Conservation (phyloP, 2,113 vertebrate species). For the Gobio gobio region DNA sequence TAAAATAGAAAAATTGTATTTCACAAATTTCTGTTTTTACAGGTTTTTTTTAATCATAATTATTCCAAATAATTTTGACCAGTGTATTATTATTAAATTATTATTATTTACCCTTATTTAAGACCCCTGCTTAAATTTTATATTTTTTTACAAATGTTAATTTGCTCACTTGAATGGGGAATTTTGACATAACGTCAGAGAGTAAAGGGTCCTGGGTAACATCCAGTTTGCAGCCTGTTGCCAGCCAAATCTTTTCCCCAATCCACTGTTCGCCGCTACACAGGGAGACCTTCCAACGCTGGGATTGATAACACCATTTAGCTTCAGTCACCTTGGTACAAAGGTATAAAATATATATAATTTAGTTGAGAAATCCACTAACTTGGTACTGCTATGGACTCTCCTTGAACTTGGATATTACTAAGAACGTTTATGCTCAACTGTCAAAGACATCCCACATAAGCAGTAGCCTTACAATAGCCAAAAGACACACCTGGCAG, state of each 20-base stretch:
- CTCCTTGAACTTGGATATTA: not conserved
- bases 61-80: too few species aligned
- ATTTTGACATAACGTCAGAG: slow-evolving; percentile 70
- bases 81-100: too few species aligned
- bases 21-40: too few species aligned
- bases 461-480: not conserved
- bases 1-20: too few species aligned
- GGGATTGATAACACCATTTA: slow-evolving; percentile 75
- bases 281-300: slow-evolving; percentile 71
- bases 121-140: not conserved
- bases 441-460: not conserved
- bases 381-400: not conserved
- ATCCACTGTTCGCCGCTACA: slow-evolving; percentile 67
- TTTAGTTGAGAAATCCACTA: not conserved
- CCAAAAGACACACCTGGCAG: slow-evolving; percentile 69
- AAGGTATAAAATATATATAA: not conserved
- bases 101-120: too few species aligned
- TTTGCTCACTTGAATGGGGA: slow-evolving; percentile 71
- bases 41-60: too few species aligned
- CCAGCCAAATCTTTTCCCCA: slow-evolving; percentile 78
- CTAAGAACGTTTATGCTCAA: not conserved
- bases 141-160: not conserved
- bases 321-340: slow-evolving; percentile 70
- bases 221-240: slow-evolving; percentile 79
- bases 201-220: slow-evolving; percentile 75